Evolutionary conservation across 2,113 vertebrate species (phyloP).

Genomic region (Tautogolabrus adspersus): DNA sequence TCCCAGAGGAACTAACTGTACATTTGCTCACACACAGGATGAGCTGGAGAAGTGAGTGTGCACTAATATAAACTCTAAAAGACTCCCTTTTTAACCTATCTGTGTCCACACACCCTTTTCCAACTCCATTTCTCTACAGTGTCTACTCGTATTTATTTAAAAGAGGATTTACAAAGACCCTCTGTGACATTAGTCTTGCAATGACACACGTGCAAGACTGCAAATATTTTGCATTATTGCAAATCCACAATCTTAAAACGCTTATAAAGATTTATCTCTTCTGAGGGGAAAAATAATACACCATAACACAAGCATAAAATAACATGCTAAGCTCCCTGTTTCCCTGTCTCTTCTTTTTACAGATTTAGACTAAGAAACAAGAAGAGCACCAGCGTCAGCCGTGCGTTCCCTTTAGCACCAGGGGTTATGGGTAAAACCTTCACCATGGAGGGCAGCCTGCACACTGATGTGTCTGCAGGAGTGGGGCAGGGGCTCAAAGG

Average conservation of each 20-base stretch:
- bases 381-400: slow-evolving; percentile 89
- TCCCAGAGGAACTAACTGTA: slow-evolving; percentile 94
- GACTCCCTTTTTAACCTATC: neutral
- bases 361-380: slow-evolving; percentile 96
- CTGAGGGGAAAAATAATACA: too few relatives aligned
- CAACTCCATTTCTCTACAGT: too few relatives aligned
- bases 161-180: too few relatives aligned
- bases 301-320: too few relatives aligned
- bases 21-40: slow-evolving; percentile 97
- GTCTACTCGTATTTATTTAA: too few relatives aligned
- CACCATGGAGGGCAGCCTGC: slow-evolving; percentile 81
- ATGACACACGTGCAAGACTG: too few relatives aligned
- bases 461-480: slow-evolving; percentile 84
- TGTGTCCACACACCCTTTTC: too few relatives aligned
- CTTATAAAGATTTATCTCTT: too few relatives aligned
- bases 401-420: slow-evolving; percentile 85
- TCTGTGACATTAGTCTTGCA: too few relatives aligned
- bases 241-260: too few relatives aligned
- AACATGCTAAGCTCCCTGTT: neutral
- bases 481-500: slow-evolving; percentile 78
- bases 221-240: too few relatives aligned
- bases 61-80: neutral
- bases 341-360: neutral
- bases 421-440: slow-evolving; percentile 80
- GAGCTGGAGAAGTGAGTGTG: slow-evolving; percentile 95